Percentiles rank a stretch among this genome's conserved stretches.
phyloP scores from a whole-genome alignment of 2,797 vertebrate species.

The Chaenodraco wilsoni region DNA sequence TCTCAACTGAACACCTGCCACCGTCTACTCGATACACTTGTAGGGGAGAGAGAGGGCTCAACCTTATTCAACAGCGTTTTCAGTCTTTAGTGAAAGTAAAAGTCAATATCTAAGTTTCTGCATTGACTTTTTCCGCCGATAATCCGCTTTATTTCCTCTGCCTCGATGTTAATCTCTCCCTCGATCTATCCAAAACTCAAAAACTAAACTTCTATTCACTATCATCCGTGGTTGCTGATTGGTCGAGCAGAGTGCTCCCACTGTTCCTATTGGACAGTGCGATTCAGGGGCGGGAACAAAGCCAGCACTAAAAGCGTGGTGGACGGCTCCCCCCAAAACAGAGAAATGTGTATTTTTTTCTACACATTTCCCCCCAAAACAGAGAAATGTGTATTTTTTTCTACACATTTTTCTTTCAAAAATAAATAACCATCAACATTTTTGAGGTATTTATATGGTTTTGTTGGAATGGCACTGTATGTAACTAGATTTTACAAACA shows the following conservation, averaged over 20 bases:
- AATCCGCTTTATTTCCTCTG: accelerated
- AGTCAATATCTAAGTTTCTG: neutral
- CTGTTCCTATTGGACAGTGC: conserved; percentile 58
- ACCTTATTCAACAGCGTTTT: neutral
- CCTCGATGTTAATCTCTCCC: conserved; percentile 6
- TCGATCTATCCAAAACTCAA: conserved; percentile 55
- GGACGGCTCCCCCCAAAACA: conserved; percentile 59
- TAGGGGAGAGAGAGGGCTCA: neutral
- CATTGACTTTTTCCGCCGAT: neutral
- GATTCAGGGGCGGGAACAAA: conserved; percentile 32
- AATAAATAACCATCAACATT: neutral
- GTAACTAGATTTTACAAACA: too few relatives aligned
- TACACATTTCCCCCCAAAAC: neutral
- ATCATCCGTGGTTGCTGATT: conserved; percentile 69
- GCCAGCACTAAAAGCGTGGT: conserved; percentile 20
- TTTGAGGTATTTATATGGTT: neutral
- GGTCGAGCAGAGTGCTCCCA: conserved; percentile 42
- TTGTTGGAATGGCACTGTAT: too few relatives aligned
- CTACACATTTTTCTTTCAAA: neutral
- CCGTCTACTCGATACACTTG: conserved; percentile 37
- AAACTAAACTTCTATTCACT: conserved; percentile 78
- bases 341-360: too few relatives aligned
- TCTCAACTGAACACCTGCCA: conserved; percentile 76
- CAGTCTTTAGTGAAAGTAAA: neutral
- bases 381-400: neutral